Evolutionary conservation across 2,113 vertebrate species (phyloP).

Genomic region (Nyctibius bracteatus): DNA sequence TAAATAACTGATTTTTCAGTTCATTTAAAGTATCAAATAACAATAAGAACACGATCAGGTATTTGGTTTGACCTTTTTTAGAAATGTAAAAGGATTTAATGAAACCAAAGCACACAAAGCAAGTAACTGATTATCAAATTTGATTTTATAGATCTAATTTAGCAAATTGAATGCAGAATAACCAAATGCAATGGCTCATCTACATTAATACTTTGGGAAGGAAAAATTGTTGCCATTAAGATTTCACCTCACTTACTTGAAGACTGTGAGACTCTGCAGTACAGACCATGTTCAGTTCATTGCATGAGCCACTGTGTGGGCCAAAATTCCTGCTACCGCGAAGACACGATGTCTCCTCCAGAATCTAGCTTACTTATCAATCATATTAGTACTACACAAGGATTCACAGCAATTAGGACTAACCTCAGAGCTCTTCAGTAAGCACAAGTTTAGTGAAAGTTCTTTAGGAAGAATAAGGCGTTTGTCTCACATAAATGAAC

Average conservation of each 20-base stretch:
- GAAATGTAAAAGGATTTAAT: background rate
- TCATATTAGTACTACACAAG: background rate
- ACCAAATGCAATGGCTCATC: background rate
- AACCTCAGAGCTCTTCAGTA: background rate
- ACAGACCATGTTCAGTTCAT: fast-evolving
- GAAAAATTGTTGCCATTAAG: background rate
- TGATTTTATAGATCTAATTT: background rate
- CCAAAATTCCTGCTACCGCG: background rate
- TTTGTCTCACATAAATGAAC: background rate
- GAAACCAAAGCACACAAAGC: background rate
- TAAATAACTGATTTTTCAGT: background rate
- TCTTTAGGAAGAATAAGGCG: background rate
- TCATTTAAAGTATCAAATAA: background rate
- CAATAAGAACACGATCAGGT: background rate
- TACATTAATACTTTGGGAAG: background rate
- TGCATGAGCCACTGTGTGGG: background rate
- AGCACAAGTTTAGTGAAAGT: background rate
- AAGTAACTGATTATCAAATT: background rate
- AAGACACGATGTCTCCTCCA: background rate
- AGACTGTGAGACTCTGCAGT: background rate
- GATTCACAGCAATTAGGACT: background rate
- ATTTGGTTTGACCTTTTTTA: background rate
- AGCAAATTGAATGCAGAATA: background rate
- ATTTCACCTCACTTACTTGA: background rate
- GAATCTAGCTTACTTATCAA: background rate